Evolutionary conservation across 2,797 vertebrate genomes (phyloP).

Genomic region (Falco cherrug): DNA sequence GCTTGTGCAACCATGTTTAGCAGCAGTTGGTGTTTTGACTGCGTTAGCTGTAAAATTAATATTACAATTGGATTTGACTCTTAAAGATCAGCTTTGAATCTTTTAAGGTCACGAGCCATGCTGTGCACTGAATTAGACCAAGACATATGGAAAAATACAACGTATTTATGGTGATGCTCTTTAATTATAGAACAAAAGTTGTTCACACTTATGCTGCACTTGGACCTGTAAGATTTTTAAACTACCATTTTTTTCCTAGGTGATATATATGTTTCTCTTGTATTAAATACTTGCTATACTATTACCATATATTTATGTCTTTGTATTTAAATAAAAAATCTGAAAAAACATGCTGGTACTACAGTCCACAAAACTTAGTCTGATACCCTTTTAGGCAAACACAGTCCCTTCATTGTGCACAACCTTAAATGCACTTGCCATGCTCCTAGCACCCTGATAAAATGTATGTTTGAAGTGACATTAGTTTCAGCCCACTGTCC

Average conservation of each 20-base stretch:
- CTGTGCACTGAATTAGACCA: not conserved
- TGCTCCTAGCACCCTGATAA: not conserved
- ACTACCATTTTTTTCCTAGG: not conserved
- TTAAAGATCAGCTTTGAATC: not conserved
- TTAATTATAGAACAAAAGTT: not conserved
- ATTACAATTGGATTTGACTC: not conserved
- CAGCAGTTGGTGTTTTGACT: constrained; percentile 23
- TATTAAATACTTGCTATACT: not conserved
- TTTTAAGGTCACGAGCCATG: not conserved
- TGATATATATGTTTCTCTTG: not conserved
- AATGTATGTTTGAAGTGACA: not conserved
- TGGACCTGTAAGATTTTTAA: not conserved
- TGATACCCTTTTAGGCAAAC: not conserved
- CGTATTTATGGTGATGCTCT: not conserved
- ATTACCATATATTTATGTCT: not conserved
- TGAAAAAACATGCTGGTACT: not conserved
- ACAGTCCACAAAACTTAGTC: not conserved
- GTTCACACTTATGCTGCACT: not conserved
- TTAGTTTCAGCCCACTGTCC: not conserved
- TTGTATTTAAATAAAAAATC: not conserved
- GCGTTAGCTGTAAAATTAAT: constrained; percentile 10
- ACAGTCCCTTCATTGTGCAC: not conserved
- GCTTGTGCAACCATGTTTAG: not conserved
- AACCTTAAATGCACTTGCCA: not conserved
- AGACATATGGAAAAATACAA: not conserved